phyloP scores from a whole-genome alignment of 2,113 vertebrate genomes.

The Petroica traversi region DNA sequence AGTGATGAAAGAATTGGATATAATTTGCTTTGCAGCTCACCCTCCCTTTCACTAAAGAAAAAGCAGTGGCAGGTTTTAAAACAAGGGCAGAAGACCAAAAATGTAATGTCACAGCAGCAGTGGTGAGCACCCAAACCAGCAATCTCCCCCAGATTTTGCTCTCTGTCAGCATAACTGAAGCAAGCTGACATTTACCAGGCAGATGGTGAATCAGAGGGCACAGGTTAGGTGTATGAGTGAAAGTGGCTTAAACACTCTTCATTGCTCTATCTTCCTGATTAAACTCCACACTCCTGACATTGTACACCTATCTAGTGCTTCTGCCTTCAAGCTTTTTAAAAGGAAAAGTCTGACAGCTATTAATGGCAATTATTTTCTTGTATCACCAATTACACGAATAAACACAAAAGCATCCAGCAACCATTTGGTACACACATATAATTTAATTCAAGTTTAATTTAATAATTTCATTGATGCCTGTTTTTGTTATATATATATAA shows the following conservation, averaged over 20 bases:
- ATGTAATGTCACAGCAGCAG: background rate
- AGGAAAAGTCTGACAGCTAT: background rate
- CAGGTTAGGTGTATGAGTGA: background rate
- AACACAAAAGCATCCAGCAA: background rate
- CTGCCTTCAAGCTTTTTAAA: background rate
- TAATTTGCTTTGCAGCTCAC: background rate
- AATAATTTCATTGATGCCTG: background rate
- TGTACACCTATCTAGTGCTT: background rate
- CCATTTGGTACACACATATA: background rate
- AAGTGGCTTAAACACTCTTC: background rate
- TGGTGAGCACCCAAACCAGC: background rate
- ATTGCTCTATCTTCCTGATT: background rate
- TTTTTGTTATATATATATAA: background rate
- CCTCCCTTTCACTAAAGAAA: background rate
- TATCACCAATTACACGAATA: background rate
- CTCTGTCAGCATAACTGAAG: background rate
- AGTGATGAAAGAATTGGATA: background rate
- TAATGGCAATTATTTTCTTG: background rate
- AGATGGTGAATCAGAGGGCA: background rate
- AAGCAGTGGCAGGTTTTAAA: background rate
- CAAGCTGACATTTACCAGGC: background rate
- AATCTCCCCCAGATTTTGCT: background rate
- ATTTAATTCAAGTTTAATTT: background rate
- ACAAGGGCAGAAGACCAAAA: background rate
- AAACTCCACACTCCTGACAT: background rate